These are phyloP conservation scores for Stichopus chloronotus DNA, from an alignment of 35 echinoderm and acorn worm species.

Conservation along the genomic window DNA sequence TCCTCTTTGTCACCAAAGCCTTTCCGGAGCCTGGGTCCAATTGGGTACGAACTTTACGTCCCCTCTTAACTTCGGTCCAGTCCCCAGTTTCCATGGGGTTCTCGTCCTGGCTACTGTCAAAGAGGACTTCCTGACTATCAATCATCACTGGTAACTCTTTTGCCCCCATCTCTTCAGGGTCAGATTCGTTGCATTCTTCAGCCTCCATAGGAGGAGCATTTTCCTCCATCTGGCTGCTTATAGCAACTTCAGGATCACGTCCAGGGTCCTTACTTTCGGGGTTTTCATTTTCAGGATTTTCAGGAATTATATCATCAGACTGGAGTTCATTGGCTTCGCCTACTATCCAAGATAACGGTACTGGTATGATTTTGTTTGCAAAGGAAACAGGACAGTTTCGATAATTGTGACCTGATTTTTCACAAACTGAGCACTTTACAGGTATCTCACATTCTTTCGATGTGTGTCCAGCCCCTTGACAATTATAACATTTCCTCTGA, in stretches of 20 bases:
- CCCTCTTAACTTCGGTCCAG: neutral
- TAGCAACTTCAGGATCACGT: no score
- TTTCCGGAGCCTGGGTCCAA: neutral
- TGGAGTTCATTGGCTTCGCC: neutral
- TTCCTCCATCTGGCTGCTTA: neutral
- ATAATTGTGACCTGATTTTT: constrained; percentile 4
- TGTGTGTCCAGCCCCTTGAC: constrained; percentile 33
- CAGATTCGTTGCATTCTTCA: neutral
- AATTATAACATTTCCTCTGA: constrained; percentile 11
- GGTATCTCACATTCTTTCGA: neutral
- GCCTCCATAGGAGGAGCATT: neutral
- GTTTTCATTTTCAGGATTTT: neutral
- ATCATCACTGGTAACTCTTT: neutral
- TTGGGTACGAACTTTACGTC: neutral
- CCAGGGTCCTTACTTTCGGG: neutral
- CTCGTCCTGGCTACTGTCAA: neutral
- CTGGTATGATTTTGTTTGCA: neutral
- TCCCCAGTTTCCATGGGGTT: neutral
- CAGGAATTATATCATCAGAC: neutral
- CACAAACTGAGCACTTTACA: constrained; percentile 15
- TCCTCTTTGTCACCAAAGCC: neutral
- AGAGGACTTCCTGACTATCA: neutral
- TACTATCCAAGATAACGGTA: neutral
- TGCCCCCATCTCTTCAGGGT: neutral
- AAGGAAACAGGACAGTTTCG: constrained; percentile 50